Percentiles rank a stretch among this genome's conserved stretches.
phyloP scores from a whole-genome alignment of 2,888 invertebrate species.

The Lobophora halterata region DNA sequence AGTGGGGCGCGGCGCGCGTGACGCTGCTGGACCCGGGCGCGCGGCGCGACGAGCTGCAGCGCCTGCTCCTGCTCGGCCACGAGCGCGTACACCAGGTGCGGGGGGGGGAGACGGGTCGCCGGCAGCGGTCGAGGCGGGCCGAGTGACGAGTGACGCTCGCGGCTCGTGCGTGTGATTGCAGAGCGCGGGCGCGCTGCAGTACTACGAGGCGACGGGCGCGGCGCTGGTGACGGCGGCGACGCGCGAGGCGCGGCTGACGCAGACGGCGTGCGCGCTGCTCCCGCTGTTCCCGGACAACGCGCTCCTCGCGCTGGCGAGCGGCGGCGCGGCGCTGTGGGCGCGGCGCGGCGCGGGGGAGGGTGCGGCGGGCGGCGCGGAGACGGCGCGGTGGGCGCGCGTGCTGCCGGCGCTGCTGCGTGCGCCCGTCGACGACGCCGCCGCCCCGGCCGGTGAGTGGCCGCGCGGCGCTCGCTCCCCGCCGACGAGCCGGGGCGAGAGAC shows the following conservation, averaged over 20 bases:
- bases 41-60: constrained; percentile 26
- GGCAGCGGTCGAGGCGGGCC: neutral
- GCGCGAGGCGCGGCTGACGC: too few species aligned
- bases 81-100: constrained; percentile 19
- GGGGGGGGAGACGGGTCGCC: constrained; percentile 2
- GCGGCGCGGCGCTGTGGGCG: constrained; percentile 29
- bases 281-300: constrained; percentile 40
- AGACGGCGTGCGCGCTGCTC: constrained; percentile 24
- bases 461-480: too few species aligned
- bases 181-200: constrained; percentile 34
- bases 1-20: constrained; percentile 45
- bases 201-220: too few species aligned
- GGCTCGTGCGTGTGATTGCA: neutral
- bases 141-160: neutral
- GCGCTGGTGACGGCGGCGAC: constrained; percentile 36
- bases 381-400: constrained; percentile 34
- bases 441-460: constrained; percentile 18
- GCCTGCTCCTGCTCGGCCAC: constrained; percentile 2
- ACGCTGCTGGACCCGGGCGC: constrained; percentile 30
- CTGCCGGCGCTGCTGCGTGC: constrained; percentile 41
- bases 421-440: constrained; percentile 24
- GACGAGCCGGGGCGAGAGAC: too few species aligned
- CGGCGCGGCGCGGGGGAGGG: constrained; percentile 25
- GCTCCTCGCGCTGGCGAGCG: constrained; percentile 35
- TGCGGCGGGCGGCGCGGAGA: constrained; percentile 12